Evolutionary conservation across 2,888 invertebrate species (phyloP).

Genomic region (Melinopterus prodromus): DNA sequence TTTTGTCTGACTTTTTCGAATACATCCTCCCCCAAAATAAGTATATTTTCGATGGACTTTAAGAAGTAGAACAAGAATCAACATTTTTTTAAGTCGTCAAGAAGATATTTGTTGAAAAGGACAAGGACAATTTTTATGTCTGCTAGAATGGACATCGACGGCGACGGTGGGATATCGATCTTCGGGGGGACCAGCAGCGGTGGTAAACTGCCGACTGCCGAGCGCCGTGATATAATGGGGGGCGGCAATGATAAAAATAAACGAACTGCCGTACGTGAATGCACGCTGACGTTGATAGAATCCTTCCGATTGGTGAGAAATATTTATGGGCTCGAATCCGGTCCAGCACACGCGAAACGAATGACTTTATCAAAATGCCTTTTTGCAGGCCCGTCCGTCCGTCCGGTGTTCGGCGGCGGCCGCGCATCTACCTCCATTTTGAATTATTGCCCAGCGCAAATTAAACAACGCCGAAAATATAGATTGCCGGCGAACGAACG

Average conservation of each 20-base stretch:
- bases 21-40: too few species aligned
- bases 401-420: background rate
- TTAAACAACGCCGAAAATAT: constrained; percentile 4
- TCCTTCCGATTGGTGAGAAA: background rate
- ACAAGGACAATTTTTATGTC: background rate
- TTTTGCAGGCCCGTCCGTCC: background rate
- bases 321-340: background rate
- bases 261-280: background rate
- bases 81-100: background rate
- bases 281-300: constrained; percentile 4
- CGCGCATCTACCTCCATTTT: background rate
- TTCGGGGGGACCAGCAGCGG: background rate
- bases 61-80: background rate
- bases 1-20: too few species aligned
- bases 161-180: background rate
- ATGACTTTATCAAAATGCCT: background rate
- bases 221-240: background rate
- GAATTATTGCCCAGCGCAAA: background rate
- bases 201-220: background rate
- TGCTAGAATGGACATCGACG: background rate
- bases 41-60: background rate
- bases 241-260: background rate
- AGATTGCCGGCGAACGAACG: background rate
- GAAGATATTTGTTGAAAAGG: background rate
- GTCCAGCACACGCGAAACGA: background rate